Percentiles rank a stretch among this genome's conserved stretches.
These are phyloP conservation scores for Perizoma affinitatum DNA, from an alignment of 2,888 invertebrate species.

Conservation along the genomic window DNA sequence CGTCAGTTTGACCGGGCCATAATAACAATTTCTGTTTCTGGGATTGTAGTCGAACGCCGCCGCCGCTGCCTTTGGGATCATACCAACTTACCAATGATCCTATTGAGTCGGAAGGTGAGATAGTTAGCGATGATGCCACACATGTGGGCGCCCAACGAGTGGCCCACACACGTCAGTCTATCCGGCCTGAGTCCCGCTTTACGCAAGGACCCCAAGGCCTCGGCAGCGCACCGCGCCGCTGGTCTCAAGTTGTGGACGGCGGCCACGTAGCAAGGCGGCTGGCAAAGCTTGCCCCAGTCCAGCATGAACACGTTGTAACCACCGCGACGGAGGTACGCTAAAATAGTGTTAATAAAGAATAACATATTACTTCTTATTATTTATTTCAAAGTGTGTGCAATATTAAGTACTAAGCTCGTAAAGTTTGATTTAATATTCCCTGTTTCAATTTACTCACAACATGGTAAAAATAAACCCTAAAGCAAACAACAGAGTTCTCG, in stretches of 20 bases:
- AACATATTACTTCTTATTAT: too few species aligned
- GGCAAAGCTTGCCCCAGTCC: slow-evolving; percentile 89
- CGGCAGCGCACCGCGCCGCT: slow-evolving; percentile 88
- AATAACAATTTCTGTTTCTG: too few species aligned
- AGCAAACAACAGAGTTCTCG: too few species aligned
- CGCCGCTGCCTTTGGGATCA: too few species aligned
- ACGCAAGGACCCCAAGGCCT: slow-evolving; percentile 85
- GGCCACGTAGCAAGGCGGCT: slow-evolving; percentile 89
- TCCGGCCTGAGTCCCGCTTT: slow-evolving; percentile 87
- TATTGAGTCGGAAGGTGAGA: slow-evolving; percentile 88
- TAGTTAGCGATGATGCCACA: slow-evolving; percentile 90
- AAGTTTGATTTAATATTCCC: too few species aligned
- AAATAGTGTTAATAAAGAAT: too few species aligned
- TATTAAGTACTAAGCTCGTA: too few species aligned
- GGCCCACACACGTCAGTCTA: slow-evolving; percentile 89
- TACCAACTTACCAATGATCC: slow-evolving; percentile 86
- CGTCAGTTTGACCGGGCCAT: background rate
- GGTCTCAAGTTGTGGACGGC: slow-evolving; percentile 90
- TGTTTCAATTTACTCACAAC: too few species aligned
- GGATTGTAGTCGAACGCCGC: too few species aligned
- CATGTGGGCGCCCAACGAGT: slow-evolving; percentile 90
- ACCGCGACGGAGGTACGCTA: slow-evolving; percentile 89
- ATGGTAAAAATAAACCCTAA: too few species aligned
- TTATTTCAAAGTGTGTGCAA: too few species aligned
- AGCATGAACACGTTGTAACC: slow-evolving; percentile 90